Evolutionary conservation across 2,113 vertebrate species (phyloP), one percentile per base, ranked within the genome.

Genomic region (Pygoscelis antarcticus): DNA sequence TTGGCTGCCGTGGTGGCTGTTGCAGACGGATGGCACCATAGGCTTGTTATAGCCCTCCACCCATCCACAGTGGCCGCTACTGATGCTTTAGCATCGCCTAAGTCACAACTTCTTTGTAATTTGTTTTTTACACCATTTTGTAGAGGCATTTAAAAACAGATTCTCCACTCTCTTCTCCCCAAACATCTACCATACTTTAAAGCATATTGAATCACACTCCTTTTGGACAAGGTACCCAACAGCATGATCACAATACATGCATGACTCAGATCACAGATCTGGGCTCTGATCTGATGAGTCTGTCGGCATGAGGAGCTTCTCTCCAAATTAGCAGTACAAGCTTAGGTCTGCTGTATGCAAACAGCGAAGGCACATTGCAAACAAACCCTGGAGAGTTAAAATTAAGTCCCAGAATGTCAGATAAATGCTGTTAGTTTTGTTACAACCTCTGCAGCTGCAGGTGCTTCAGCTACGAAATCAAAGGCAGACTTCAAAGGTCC

Each of bases 401-500:
- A 94, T 70, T 40, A 89, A 92, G 83, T 70, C 60, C 34, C 64
- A 49, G 54, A 83, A 61, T 4, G 29, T 84, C 94, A 95, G 89
- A 68, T 64, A 89, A 92, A 89, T 0, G 32, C 69, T 91, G 77
- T 87, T 81, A 84, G 83, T 78, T 95, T 74, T 84, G 60, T 78
- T 91, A 89, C 94, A 68, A 87, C 42, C 80, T 81, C 76, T 51
- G 42, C 60, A 83, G 54, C 72, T 81, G 65, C 72, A 94, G 94
- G 86, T 89, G 36, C 83, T 83, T 77, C 86, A 86, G 83, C 68
- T 86, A n/a, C 72, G 38, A 74, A 94, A 95, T 94, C 94, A 96
- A 96, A 96, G 72, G 80, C 77, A 82, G 51, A 96, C 91, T 91
- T 97, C 93, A 96, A 95, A 96, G 89, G 47, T 82, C 61, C 60